phyloP scores from a whole-genome alignment of 2,888 invertebrate genomes.

The Callinectes sapidus region DNA sequence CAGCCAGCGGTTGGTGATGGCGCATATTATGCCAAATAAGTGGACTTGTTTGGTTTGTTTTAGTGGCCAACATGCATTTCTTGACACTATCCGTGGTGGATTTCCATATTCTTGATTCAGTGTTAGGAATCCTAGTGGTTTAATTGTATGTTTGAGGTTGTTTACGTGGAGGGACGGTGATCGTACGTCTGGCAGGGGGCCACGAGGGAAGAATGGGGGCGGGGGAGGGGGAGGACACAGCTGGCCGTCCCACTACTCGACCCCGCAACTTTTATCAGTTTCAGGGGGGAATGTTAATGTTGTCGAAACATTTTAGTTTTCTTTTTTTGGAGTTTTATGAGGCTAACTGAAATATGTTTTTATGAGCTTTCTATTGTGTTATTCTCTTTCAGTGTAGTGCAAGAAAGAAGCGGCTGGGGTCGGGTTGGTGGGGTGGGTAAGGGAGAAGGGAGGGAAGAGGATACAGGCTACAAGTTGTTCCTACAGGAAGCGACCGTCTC shows the following conservation, averaged over 20 bases:
- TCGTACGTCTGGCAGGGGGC: slow-evolving; percentile 64
- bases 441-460: slow-evolving; percentile 45
- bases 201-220: not conserved
- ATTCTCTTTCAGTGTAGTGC: not conserved
- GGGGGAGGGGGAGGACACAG: slow-evolving; percentile 42
- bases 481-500: slow-evolving; percentile 58
- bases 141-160: slow-evolving; percentile 41
- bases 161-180: slow-evolving; percentile 47
- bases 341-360: not conserved
- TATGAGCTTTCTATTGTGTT: not conserved
- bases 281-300: not conserved
- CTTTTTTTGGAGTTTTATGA: not conserved
- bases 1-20: slow-evolving; percentile 63
- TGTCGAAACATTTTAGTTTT: not conserved
- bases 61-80: no score
- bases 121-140: not conserved
- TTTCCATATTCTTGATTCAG: not conserved
- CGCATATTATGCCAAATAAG: slow-evolving; percentile 30
- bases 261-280: slow-evolving; percentile 22
- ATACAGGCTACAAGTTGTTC: slow-evolving; percentile 48
- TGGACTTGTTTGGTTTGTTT: not conserved
- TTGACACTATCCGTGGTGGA: not conserved
- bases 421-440: not conserved
- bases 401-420: not conserved
- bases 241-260: slow-evolving; percentile 42